These are phyloP conservation scores for Pocillopora grandis DNA, from an alignment of 92 coral and sea anemone genomes.

Conservation along the genomic window DNA sequence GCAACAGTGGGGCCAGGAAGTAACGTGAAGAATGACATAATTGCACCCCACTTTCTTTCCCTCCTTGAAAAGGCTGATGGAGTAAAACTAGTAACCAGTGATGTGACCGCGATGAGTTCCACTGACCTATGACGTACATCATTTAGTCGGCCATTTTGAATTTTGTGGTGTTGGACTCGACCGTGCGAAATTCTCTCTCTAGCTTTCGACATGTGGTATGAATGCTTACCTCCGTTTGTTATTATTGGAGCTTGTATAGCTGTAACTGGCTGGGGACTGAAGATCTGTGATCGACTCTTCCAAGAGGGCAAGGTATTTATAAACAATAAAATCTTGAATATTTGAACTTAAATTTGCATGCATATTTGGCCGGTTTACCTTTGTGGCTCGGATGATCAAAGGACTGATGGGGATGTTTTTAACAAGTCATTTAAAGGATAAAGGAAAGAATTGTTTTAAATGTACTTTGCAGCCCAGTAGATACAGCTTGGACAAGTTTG, in stretches of 20 bases:
- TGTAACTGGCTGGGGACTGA: constrained; percentile 87
- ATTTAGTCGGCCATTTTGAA: constrained; percentile 60
- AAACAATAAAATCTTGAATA: no score
- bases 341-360: no score
- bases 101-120: constrained; percentile 23
- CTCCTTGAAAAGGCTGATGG: neutral
- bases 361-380: no score
- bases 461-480: constrained; percentile 68
- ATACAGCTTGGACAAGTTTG: constrained; percentile 87
- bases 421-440: neutral
- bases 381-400: no score
- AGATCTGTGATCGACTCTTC: constrained; percentile 79
- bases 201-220: constrained; percentile 86
- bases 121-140: neutral
- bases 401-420: neutral
- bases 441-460: neutral
- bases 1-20: neutral
- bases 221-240: constrained; percentile 88
- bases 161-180: neutral
- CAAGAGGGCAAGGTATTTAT: constrained; percentile 86
- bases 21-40: constrained; percentile 4
- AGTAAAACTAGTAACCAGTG: constrained; percentile 21
- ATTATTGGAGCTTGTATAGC: constrained; percentile 91
- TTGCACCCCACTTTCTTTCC: neutral
- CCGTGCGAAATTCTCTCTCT: neutral